Evolutionary conservation across 1,140 invertebrate species (phyloP).

Genomic region (Euschistus heros): DNA sequence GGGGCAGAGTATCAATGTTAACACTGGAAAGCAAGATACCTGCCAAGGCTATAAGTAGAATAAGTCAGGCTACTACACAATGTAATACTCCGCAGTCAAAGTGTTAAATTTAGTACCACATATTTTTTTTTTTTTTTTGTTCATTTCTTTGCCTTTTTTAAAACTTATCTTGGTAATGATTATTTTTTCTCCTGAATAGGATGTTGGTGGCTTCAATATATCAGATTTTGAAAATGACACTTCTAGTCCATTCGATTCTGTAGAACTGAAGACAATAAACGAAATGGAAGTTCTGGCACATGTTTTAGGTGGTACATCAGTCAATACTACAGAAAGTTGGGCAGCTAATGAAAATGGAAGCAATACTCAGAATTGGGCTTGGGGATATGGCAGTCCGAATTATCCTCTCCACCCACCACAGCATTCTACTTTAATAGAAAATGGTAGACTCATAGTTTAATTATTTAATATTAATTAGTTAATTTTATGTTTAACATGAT

Average conservation of each 20-base stretch:
- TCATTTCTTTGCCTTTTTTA: no score
- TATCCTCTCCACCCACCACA: background rate
- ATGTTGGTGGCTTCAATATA: slow-evolving; percentile 33
- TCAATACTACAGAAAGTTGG: slow-evolving; percentile 5
- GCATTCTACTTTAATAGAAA: background rate
- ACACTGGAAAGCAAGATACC: no score
- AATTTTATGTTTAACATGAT: no score
- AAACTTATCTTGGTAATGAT: background rate
- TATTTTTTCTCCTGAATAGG: background rate
- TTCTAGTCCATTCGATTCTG: slow-evolving; percentile 81
- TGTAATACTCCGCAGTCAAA: no score
- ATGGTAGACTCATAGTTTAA: no score
- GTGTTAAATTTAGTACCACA: no score
- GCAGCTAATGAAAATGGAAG: background rate
- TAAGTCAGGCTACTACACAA: no score
- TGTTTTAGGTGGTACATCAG: slow-evolving; percentile 37
- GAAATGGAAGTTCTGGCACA: slow-evolving; percentile 77
- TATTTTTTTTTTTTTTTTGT: no score
- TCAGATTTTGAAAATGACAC: slow-evolving; percentile 80
- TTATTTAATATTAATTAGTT: no score
- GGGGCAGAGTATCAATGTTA: no score
- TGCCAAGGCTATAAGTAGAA: no score
- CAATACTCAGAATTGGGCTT: background rate
- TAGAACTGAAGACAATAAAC: slow-evolving; percentile 81
- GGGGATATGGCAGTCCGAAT: background rate